Evolutionary conservation across 1,140 invertebrate genomes (phyloP).

Genomic region (Bicyclus anynana): DNA sequence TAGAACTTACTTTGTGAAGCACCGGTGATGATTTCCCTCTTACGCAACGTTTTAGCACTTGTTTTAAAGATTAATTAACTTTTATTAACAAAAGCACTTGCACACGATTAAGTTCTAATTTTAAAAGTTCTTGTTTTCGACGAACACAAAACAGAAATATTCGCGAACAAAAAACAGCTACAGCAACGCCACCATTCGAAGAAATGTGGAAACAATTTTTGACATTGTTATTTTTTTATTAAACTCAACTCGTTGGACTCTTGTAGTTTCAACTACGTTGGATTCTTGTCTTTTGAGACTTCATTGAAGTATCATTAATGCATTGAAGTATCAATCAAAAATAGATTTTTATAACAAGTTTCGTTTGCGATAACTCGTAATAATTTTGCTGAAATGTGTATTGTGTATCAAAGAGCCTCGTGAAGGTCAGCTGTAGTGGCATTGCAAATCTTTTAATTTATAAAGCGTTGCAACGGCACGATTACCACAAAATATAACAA

Average conservation of each 20-base stretch:
- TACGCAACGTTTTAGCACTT: conserved; percentile 10
- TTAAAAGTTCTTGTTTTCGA: conserved; percentile 20
- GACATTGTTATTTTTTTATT: background rate
- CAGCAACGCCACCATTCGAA: conserved; percentile 36
- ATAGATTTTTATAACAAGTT: no score
- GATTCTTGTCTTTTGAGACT: background rate
- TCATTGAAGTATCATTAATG: no score
- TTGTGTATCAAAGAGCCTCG: no score
- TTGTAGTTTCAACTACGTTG: background rate
- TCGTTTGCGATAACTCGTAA: no score
- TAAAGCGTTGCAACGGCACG: no score
- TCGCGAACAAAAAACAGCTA: conserved; percentile 29
- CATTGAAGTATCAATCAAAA: no score
- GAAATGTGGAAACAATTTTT: background rate
- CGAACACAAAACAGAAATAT: conserved; percentile 36
- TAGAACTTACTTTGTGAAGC: conserved; percentile 39
- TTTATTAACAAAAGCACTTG: conserved; percentile 6
- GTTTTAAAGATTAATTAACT: conserved; percentile 5
- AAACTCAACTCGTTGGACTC: no score
- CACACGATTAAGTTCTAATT: conserved; percentile 10
- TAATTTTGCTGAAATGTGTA: no score
- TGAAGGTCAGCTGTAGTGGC: no score
- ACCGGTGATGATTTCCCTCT: background rate
- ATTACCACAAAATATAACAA: no score
- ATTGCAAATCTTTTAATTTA: no score